Conservation (phyloP, 30 jellyfish, hydroid and myxozoan species). For the Phacellophora camtschatica region DNA sequence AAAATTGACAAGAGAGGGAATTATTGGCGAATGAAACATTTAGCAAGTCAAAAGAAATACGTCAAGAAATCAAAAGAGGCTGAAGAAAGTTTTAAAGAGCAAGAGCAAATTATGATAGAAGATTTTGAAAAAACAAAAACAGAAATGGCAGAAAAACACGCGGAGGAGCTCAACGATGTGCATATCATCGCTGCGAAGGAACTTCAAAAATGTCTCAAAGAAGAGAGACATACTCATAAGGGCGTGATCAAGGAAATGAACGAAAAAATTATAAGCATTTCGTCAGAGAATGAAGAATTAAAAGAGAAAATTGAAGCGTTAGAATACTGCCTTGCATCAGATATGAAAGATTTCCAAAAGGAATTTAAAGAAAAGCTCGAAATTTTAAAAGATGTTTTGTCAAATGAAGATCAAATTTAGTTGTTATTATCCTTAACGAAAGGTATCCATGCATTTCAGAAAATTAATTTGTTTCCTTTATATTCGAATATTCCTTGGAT, state of each 20-base stretch:
- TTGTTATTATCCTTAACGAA: too few relatives aligned
- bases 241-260: constrained; percentile 47
- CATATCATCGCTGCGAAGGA: constrained; percentile 59
- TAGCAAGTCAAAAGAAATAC: constrained; percentile 41
- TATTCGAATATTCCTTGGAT: too few relatives aligned
- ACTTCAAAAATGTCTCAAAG: constrained; percentile 35
- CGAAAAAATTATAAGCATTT: neutral
- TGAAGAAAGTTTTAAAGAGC: constrained; percentile 32
- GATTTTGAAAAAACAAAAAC: constrained; percentile 19
- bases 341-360: constrained; percentile 11
- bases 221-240: constrained; percentile 43
- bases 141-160: constrained; percentile 32
- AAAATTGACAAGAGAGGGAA: constrained; percentile 38
- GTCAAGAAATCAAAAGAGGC: constrained; percentile 19
- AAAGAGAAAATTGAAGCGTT: constrained; percentile 21
- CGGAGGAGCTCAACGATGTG: constrained; percentile 25
- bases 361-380: constrained; percentile 29
- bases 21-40: constrained; percentile 56
- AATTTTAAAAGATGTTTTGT: neutral
- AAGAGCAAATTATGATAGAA: constrained; percentile 10
- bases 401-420: constrained; percentile 12
- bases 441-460: too few relatives aligned
- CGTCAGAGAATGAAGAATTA: constrained; percentile 41
- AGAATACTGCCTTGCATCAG: neutral
- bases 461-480: too few relatives aligned